These are phyloP conservation scores for Amyelois transitella DNA, from an alignment of 1,140 invertebrate genomes.

Conservation along the genomic window DNA sequence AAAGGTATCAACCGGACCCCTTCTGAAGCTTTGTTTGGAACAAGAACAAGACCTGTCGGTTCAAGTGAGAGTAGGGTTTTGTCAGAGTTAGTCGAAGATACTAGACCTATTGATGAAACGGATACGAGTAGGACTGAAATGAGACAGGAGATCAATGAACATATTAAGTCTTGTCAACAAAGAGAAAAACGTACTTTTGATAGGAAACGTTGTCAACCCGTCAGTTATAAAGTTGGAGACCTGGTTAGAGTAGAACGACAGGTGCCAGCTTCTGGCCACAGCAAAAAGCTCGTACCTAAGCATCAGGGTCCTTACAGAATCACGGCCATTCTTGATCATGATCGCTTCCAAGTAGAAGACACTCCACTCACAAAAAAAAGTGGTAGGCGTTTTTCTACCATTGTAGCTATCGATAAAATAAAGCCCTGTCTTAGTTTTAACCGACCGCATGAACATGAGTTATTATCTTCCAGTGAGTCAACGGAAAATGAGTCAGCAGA, in stretches of 20 bases:
- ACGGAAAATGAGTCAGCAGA: no score
- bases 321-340: constrained; percentile 19
- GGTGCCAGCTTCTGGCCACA: constrained; percentile 13
- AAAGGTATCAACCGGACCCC: constrained; percentile 9
- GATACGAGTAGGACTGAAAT: neutral
- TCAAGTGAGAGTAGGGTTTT: no score
- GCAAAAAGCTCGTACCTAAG: constrained; percentile 24
- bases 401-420: constrained; percentile 2
- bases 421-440: constrained; percentile 1
- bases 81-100: no score
- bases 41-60: neutral
- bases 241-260: constrained; percentile 15
- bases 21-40: constrained; percentile 8
- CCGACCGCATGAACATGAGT: neutral
- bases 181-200: constrained; percentile 5
- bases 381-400: neutral
- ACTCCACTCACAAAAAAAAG: constrained; percentile 3
- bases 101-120: neutral
- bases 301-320: constrained; percentile 27
- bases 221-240: constrained; percentile 11
- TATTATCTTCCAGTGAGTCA: neutral
- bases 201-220: neutral
- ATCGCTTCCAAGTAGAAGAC: constrained; percentile 17
- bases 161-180: neutral
- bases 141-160: neutral